Evolutionary conservation across 2,888 invertebrate genomes (phyloP), one percentile per base, ranked within the genome.

Genomic region (Eurois occulta): DNA sequence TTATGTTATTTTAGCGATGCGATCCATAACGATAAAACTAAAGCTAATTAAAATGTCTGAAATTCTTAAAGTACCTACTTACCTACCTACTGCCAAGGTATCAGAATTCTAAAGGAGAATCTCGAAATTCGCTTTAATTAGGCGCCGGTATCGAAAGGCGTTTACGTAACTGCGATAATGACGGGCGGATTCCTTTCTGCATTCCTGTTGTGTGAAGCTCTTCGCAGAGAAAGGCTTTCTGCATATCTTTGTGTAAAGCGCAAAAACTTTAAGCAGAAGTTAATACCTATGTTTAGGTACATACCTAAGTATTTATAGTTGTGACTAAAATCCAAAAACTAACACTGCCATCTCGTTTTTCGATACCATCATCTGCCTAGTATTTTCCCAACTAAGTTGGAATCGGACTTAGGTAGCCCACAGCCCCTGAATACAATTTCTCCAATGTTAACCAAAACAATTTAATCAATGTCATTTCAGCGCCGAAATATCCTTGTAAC

Each of bases 101-200:
- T 55, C 62, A 64, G 32, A 72, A 72, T 48, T 41, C n/a, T 16
- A 72, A 72, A 58, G 62, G 64, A 72, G 62, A 72, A 80, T 84
- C 55, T 76, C 65, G 48, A 58, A 84, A 71, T 83, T 83, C 72
- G 43, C 65, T 52, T 76, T 83, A 73, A 84, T 80, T 80, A 76
- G 70, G 80, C 84, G 84, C 71, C 71, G 79, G 66, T 71, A 80
- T 72, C 72, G 76, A 69, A 76, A 83, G 72, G 72, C 80, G 76
- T 83, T 83, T 80, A 83, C 76, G 84, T 80, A 80, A 80, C 72
- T 83, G 64, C 43, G 65, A 67, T 84, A 84, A 84, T 84, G 84
- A 84, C 80, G 80, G 65, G 72, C 80, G 69, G 60, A 84, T 83
- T 83, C 83, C 84, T 84, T 84, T 67, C 66, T 72, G 80, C 72